Evolutionary conservation across 92 coral and sea anemone genomes (phyloP).

Genomic region (Phymanthus crucifer): DNA sequence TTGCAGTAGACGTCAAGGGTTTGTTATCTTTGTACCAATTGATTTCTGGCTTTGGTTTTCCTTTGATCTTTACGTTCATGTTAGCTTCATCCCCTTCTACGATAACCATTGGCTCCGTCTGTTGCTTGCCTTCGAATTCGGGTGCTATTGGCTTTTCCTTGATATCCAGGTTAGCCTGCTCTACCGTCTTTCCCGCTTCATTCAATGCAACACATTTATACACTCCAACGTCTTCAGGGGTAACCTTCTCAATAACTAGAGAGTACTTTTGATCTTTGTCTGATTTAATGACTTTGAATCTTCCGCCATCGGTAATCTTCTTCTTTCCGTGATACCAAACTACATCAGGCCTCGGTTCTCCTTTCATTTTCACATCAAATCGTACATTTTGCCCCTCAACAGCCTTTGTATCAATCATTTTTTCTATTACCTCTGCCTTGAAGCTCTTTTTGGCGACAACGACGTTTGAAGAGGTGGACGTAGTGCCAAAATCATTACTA

Average conservation of each 20-base stretch:
- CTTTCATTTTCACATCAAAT: conserved; percentile 69
- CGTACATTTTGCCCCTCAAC: conserved; percentile 77
- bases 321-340: conserved; percentile 81
- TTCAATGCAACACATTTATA: conserved; percentile 70
- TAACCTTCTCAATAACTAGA: conserved; percentile 57
- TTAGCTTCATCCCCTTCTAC: conserved; percentile 71
- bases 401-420: conserved; percentile 65
- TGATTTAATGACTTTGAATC: conserved; percentile 58
- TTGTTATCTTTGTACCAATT: conserved; percentile 69
- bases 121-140: conserved; percentile 53
- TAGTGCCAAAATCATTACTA: conserved; percentile 70
- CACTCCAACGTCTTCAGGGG: conserved; percentile 52
- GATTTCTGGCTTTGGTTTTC: conserved; percentile 81
- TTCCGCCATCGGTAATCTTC: conserved; percentile 64
- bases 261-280: conserved; percentile 45
- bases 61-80: conserved; percentile 55
- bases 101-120: conserved; percentile 52
- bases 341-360: conserved; percentile 74
- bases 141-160: conserved; percentile 67
- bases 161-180: conserved; percentile 79
- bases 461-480: conserved; percentile 64
- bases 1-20: conserved; percentile 43
- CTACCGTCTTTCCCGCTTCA: conserved; percentile 64
- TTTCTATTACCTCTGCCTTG: conserved; percentile 64
- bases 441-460: conserved; percentile 53